Evolutionary conservation across 2,113 vertebrate genomes (phyloP).

Genomic region (Alosa alosa): DNA sequence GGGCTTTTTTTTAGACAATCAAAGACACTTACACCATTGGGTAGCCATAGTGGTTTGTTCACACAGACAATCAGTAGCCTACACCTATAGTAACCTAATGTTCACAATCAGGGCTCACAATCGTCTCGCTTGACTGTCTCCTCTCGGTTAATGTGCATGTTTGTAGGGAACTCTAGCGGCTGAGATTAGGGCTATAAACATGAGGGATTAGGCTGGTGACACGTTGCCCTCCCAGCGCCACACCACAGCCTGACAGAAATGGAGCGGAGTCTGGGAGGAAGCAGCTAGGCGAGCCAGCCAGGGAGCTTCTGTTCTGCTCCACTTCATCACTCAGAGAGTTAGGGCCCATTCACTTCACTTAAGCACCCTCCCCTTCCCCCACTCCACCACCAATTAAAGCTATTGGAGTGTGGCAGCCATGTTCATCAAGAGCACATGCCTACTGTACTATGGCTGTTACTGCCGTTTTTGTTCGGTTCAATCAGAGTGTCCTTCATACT

Average conservation of each 20-base stretch:
- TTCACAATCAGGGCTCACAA: too few relatives aligned
- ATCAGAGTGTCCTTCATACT: not conserved
- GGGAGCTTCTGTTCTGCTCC: constrained; percentile 2
- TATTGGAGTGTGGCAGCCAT: not conserved
- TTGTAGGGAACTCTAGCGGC: too few relatives aligned
- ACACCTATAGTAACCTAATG: too few relatives aligned
- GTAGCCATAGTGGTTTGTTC: too few relatives aligned
- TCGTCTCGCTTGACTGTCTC: too few relatives aligned
- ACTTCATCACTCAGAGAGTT: not conserved
- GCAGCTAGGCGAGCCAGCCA: not conserved
- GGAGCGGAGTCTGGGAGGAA: not conserved
- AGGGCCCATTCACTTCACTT: constrained; percentile 2
- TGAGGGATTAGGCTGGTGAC: not conserved
- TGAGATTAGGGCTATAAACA: not conserved
- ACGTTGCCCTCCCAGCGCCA: not conserved
- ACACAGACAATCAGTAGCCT: too few relatives aligned
- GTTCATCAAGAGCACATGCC: constrained; percentile 8
- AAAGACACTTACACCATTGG: too few relatives aligned
- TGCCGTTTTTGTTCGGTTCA: not conserved
- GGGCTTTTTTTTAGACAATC: too few relatives aligned
- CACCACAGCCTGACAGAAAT: not conserved
- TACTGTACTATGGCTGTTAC: not conserved
- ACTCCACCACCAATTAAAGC: not conserved
- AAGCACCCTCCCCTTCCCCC: not conserved
- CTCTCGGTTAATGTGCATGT: not conserved